Base-by-base conservation (phyloP, 2,797 vertebrate genomes). In the Ptychobarbus kaznakovi region DNA sequence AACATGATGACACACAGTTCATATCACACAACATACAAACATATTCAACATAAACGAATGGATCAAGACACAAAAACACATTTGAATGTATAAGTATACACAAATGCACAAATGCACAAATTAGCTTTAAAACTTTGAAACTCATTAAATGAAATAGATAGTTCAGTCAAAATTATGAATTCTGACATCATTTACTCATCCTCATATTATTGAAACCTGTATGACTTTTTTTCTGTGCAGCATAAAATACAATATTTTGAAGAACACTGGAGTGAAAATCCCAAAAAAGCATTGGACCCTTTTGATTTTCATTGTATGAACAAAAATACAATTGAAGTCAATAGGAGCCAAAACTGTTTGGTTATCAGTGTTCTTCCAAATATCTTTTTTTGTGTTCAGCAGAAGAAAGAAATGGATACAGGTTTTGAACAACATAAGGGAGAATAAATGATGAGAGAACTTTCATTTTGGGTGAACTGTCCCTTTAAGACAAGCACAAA, bases 21-120 rank as follows among this genome's bases (percentile, higher is more conserved):
- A 40, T 38, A 65, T 68, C 35, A 44, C 25, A 66, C 75, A 82
- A 77, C 73, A 85, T 80, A 69, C n/a, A 10, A 5, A 73, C 40
- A 65, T 20, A 38, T 44, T 70, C 12, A 25, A 10, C 46, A 63
- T 44, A 25, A 77, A 22, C 2, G n/a, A 28, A 44, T 4, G 53
- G 28, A 35, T 63, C 3, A 32, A 80, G 6, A 22, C 25, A 46
- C 25, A 46, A 69, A 84, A 81, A 81, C 82, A 53, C 61, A 53
- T 53, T 56, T 40, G 13, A 51, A 66, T 53, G 63, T 51, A 22
- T 58, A 42, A 32, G 44, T 77, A 75, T 20, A 51, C 51, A 77
- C 28, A 81, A 80, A 80, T 20, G 74, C 82, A 78, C 38, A 83
- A 28, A 81, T 16, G 63, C 82, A 84, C 63, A 84, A 42, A 70